phyloP scores from a whole-genome alignment of 2,113 vertebrate species.

The Coptodon bakossiorum region DNA sequence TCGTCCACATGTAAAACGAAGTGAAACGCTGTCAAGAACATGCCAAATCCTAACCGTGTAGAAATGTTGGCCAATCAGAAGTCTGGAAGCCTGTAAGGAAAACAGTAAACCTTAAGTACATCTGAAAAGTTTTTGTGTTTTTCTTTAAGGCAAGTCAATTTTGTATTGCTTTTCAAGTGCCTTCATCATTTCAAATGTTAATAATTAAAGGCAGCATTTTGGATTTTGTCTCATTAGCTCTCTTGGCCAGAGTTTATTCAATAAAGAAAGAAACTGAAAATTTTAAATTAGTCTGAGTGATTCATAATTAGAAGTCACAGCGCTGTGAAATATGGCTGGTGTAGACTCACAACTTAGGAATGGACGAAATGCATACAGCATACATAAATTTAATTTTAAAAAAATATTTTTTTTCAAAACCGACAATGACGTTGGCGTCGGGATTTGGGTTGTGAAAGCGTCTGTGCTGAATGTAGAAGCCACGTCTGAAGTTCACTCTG shows the following conservation, averaged over 20 bases:
- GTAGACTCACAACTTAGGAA: neutral
- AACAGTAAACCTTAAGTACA: neutral
- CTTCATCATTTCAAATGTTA: neutral
- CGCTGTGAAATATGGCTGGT: neutral
- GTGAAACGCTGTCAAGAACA: neutral
- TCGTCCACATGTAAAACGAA: neutral
- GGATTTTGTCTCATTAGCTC: neutral
- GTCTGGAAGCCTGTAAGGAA: neutral
- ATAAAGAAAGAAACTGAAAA: neutral
- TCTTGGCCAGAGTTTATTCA: neutral
- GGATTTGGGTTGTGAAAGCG: neutral
- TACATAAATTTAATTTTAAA: neutral
- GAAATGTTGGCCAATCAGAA: neutral
- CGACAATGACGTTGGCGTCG: accelerated
- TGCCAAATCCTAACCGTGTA: neutral
- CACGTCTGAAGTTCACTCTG: neutral
- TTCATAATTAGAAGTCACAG: neutral
- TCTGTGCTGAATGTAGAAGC: neutral
- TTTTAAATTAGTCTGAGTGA: neutral
- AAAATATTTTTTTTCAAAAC: neutral
- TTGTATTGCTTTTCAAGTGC: neutral
- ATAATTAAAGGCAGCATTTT: neutral
- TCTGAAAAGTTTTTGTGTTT: neutral
- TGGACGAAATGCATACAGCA: neutral
- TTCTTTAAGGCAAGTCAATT: neutral